These are phyloP conservation scores for Hyalella azteca DNA, from an alignment of 2,888 invertebrate genomes.

Conservation along the genomic window DNA sequence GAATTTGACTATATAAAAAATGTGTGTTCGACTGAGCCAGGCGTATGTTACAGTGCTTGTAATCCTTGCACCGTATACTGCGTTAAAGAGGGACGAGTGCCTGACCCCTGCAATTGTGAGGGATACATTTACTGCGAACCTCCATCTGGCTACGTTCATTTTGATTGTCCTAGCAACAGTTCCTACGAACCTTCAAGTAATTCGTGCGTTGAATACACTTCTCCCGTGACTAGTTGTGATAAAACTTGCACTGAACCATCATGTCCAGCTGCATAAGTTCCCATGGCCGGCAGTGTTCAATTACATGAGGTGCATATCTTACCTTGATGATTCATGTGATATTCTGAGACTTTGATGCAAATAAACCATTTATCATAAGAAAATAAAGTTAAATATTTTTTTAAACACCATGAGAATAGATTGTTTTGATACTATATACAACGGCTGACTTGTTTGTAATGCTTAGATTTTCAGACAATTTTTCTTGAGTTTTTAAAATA, in stretches of 20 bases:
- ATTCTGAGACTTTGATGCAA: no score
- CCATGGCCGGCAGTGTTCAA: no score
- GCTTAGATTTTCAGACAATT: no score
- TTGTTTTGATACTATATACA: no score
- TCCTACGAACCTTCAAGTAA: not conserved
- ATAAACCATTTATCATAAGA: no score
- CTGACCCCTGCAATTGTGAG: conserved; percentile 5
- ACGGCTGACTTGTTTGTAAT: no score
- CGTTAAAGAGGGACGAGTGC: conserved; percentile 24
- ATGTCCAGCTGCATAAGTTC: not conserved
- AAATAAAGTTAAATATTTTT: no score
- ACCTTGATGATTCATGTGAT: no score
- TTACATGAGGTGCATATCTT: no score
- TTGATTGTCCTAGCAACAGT: not conserved
- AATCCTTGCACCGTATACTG: conserved; percentile 39
- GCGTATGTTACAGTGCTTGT: conserved; percentile 25
- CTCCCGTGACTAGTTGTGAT: not conserved
- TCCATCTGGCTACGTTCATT: not conserved
- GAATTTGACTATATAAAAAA: not conserved
- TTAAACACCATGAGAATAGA: no score
- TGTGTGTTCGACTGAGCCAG: not conserved
- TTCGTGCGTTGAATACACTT: not conserved
- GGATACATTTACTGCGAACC: conserved; percentile 43
- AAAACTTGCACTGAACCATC: not conserved
- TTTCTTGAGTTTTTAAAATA: no score